A percentile compares a stretch with the other conserved stretches of the same genome.
Conservation (phyloP, 2,797 vertebrate genomes). For the Siniperca obscura region DNA sequence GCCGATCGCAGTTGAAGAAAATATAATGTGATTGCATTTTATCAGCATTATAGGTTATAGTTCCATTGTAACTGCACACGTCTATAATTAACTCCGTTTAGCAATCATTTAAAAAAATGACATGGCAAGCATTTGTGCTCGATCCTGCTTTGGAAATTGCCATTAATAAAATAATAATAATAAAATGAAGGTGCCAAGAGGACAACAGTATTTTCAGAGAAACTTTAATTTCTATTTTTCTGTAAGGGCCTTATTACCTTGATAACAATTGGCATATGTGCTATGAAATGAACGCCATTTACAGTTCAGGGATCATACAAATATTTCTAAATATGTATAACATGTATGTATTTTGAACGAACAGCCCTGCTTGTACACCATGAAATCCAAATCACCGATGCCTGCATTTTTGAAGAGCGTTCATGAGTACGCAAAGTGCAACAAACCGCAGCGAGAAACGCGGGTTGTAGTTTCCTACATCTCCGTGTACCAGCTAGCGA, state of each 20-base stretch:
- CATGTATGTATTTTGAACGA: background rate
- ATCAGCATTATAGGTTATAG: background rate
- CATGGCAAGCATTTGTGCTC: background rate
- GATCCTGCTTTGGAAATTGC: background rate
- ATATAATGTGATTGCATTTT: background rate
- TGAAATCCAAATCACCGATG: slow-evolving; percentile 42
- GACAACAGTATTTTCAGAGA: background rate
- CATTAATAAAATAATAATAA: background rate
- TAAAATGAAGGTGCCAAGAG: background rate
- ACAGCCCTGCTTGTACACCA: background rate
- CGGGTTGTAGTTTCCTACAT: slow-evolving; percentile 82
- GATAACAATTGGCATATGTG: background rate
- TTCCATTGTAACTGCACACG: background rate
- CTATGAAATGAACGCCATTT: background rate
- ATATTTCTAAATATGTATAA: background rate
- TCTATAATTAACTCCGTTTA: background rate
- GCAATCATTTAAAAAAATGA: background rate
- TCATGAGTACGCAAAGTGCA: slow-evolving; percentile 76
- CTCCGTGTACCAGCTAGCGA: rapidly evolving
- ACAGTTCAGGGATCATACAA: background rate
- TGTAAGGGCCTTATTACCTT: background rate
- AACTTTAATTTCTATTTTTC: background rate
- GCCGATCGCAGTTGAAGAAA: background rate
- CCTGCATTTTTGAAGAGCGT: slow-evolving; percentile 66
- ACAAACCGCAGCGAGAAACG: slow-evolving; percentile 67